These are phyloP conservation scores for Pantherophis alleghaniensis DNA, from an alignment of 2,797 vertebrate genomes.

Conservation along the genomic window DNA sequence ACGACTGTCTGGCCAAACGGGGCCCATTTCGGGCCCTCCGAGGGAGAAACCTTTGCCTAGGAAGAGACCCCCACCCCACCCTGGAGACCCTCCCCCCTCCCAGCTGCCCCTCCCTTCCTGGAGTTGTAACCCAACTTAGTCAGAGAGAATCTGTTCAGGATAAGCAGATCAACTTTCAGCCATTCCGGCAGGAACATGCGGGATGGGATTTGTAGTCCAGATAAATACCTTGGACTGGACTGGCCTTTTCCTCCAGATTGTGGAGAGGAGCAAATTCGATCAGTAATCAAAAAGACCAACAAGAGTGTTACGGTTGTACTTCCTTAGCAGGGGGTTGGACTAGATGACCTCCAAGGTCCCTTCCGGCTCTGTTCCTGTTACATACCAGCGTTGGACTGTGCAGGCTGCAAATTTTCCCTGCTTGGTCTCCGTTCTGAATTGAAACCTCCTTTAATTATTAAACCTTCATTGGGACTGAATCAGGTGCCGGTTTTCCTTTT, in stretches of 20 bases:
- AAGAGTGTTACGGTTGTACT: no score
- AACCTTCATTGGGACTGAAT: neutral
- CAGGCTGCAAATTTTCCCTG: neutral
- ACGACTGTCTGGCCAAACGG: neutral
- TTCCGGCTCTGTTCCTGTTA: no score
- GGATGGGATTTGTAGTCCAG: neutral
- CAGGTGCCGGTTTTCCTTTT: neutral
- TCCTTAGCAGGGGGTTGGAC: no score
- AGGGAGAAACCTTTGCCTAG: neutral
- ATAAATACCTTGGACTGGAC: neutral
- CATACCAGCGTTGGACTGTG: neutral
- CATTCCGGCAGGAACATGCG: neutral
- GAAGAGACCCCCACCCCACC: no score
- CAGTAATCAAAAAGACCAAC: no score
- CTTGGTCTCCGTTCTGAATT: neutral
- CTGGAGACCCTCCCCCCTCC: neutral
- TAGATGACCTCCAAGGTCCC: no score
- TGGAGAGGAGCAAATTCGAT: neutral
- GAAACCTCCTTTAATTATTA: neutral
- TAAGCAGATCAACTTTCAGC: neutral
- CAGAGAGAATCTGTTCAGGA: neutral
- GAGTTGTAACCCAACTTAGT: neutral
- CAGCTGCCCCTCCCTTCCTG: neutral
- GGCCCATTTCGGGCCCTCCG: neutral
- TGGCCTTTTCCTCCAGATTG: neutral